Evolutionary conservation across 2,113 vertebrate genomes (phyloP), one percentile per base, ranked within the genome.

Genomic region (Lynx canadensis): DNA sequence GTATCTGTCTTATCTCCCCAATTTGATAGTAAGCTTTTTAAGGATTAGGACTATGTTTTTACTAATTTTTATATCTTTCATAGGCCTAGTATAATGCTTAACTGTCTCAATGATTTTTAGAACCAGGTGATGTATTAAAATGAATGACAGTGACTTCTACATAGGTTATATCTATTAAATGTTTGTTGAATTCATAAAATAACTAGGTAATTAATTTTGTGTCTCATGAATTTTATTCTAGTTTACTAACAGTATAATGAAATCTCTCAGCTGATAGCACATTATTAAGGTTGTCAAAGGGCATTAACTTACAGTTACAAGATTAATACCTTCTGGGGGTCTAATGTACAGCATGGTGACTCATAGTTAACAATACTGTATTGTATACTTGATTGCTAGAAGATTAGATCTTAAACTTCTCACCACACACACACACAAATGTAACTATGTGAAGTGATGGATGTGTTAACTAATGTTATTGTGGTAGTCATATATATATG

Each of bases 171-270:
- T 60, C 84, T 60, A 91, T 76, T 84, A 91, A 60, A 25, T 85
- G 2, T 81, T 81, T 45, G 7, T 1, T 69, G 38, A 96, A 86
- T 74, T 94, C 29, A 76, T 48, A 80, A 89, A 76, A 38, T 88
- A 23, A 85, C 25, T 82, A 79, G 52, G n/a, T 68, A 97, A 74
- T 96, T 81, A 60, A 89, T 92, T 92, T 80, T 74, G 71, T 81
- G 13, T 69, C 33, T 92, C 55, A n/a, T 21, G 78, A 73, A 81
- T 69, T 94, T 89, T 89, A 92, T 60, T 55, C 80, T 4, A 84
- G 65, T 90, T 96, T 29, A 65, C 3, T 65, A 48, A 85, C 1
- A 86, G 63, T 52, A 60, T 63, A 94, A 71, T 81, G 2, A 74
- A 94, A 50, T 84, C 7, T 41, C 38, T 89, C 4, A 63, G 55